phyloP scores from a whole-genome alignment of 2,888 invertebrate species.

The Thera obeliscata region DNA sequence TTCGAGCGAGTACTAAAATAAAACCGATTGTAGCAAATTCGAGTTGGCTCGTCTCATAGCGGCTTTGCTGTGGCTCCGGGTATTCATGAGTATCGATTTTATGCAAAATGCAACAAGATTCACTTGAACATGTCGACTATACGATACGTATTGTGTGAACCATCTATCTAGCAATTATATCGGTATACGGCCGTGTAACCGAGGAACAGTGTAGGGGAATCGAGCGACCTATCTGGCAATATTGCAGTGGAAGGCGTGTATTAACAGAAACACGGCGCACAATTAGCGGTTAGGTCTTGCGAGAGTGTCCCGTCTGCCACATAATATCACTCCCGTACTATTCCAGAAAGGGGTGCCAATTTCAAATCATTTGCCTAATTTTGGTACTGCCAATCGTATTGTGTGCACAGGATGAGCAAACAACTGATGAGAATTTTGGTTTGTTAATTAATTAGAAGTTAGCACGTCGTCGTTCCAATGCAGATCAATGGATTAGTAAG shows the following conservation, averaged over 20 bases:
- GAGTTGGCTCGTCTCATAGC: constrained; percentile 67
- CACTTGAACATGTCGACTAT: constrained; percentile 73
- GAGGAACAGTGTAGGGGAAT: constrained; percentile 57
- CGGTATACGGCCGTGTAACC: constrained; percentile 64
- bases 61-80: constrained; percentile 63
- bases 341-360: constrained; percentile 62
- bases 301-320: constrained; percentile 41
- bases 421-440: constrained; percentile 61
- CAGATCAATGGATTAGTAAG: constrained; percentile 14
- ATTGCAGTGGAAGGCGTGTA: constrained; percentile 61
- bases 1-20: constrained; percentile 61
- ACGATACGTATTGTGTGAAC: constrained; percentile 63
- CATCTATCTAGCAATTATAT: constrained; percentile 76
- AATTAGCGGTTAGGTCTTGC: constrained; percentile 66
- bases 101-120: constrained; percentile 85
- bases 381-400: constrained; percentile 58
- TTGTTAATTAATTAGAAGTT: constrained; percentile 64
- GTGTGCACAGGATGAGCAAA: constrained; percentile 62
- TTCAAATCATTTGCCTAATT: constrained; percentile 63
- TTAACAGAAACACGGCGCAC: constrained; percentile 59
- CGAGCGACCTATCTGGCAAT: constrained; percentile 55
- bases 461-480: constrained; percentile 49
- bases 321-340: constrained; percentile 66
- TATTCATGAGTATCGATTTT: constrained; percentile 84
- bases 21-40: constrained; percentile 69